phyloP scores from a whole-genome alignment of 1,140 invertebrate species.

The Vanessa atalanta region DNA sequence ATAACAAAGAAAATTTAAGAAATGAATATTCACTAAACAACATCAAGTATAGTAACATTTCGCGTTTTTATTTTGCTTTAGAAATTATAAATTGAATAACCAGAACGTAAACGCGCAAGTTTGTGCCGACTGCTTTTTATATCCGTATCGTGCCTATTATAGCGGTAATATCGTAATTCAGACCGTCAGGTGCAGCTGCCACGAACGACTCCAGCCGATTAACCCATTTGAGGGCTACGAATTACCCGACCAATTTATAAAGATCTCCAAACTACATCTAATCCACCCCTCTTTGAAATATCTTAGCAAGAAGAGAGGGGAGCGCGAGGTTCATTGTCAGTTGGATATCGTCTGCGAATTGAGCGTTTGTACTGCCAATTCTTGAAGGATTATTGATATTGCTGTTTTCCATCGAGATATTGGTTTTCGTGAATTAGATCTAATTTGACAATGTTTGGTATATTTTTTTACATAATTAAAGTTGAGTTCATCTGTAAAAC shows the following conservation, averaged over 20 bases:
- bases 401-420: slow-evolving; percentile 55
- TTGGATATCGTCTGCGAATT: slow-evolving; percentile 50
- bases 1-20: not conserved
- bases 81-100: slow-evolving; percentile 15
- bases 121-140: slow-evolving; percentile 54
- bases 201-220: slow-evolving; percentile 67
- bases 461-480: no score
- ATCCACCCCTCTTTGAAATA: slow-evolving; percentile 14
- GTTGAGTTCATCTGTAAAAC: no score
- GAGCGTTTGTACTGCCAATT: slow-evolving; percentile 60
- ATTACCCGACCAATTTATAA: slow-evolving; percentile 42
- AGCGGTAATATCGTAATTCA: slow-evolving; percentile 71
- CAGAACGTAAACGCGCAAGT: slow-evolving; percentile 37
- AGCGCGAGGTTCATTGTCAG: slow-evolving; percentile 35
- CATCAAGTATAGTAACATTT: not conserved
- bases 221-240: slow-evolving; percentile 60
- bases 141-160: slow-evolving; percentile 49
- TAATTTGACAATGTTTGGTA: not conserved
- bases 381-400: slow-evolving; percentile 66
- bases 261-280: slow-evolving; percentile 46
- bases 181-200: slow-evolving; percentile 71
- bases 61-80: not conserved
- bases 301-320: slow-evolving; percentile 28
- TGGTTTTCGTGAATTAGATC: slow-evolving; percentile 34
- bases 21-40: not conserved